Evolutionary conservation across 53 echinoderm and acorn worm genomes (phyloP), one percentile per base, ranked within the genome.

Genomic region (Temnopleurus reevesii): DNA sequence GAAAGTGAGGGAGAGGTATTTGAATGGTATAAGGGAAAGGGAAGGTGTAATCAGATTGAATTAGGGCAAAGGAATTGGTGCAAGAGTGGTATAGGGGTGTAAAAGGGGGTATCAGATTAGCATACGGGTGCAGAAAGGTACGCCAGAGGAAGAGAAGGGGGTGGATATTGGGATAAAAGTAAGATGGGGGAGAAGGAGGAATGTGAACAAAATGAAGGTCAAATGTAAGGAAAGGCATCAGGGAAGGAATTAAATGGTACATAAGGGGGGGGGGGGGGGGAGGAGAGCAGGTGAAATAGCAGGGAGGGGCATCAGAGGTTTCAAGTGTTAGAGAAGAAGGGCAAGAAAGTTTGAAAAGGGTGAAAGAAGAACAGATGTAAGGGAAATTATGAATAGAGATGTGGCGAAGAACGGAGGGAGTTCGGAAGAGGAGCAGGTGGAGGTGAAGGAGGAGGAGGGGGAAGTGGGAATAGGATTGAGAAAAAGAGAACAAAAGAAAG

Each of bases 401-500:
- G n/a, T 19, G 23, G 60, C 6, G 23, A 59, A 59, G 60, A 19
- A 6, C 23, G 13, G 21, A 21, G 60, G 15, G 6, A 21, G 60
- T 19, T 59, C 8, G 66, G 28, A 66, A 35, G 66, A 28, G 59
- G 59, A 59, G 59, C 0, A 27, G 66, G 66, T 27, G 35, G 66
- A 66, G 17, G n/a, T n/a, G n/a, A 12, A 13, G 71, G 30, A 29
- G 71, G 71, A 35, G 35, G 41, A 35, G 30, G 35, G 19, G 71
- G 35, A 28, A 9, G 71, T 1, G 71, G 34, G 23, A 2, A 51
- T 29, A 26, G 53, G 83, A 83, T 33, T 35, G 56, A 55, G 55
- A 83, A 55, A 83, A 55, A 85, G 60, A 85, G 59, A 85, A 58
- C 41, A 85, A 85, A 46, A 87, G 13, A 66, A 34, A 51, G 18